These are phyloP conservation scores for Semnopithecus entellus DNA, from an alignment of 2,113 vertebrate genomes.

Conservation along the genomic window DNA sequence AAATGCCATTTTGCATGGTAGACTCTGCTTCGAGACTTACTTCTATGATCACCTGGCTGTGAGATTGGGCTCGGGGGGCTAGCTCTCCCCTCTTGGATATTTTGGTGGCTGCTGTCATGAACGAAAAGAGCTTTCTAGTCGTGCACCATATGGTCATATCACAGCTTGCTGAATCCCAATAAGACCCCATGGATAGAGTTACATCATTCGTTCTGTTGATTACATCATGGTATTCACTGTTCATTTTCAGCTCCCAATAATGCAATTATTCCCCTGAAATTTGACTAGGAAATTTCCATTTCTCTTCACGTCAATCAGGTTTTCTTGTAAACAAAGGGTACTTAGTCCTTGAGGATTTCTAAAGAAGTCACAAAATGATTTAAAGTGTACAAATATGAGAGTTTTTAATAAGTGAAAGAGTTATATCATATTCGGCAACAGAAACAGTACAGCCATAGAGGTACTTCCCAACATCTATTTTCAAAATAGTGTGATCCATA, in stretches of 20 bases:
- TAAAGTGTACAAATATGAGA: neutral
- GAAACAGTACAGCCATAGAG: neutral
- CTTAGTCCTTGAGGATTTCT: neutral
- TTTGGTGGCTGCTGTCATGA: neutral
- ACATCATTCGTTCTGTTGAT: too few species aligned
- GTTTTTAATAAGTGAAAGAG: neutral
- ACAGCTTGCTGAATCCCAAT: neutral
- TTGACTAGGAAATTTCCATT: neutral
- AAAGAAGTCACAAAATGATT: neutral
- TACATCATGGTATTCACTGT: too few species aligned
- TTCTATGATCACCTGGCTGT: too few species aligned
- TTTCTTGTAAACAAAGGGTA: neutral
- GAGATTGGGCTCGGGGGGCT: neutral
- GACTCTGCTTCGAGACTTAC: neutral
- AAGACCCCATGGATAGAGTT: neutral
- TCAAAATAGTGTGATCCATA: neutral
- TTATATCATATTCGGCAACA: neutral
- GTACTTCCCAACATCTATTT: neutral
- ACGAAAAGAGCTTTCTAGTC: neutral
- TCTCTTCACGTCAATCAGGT: neutral
- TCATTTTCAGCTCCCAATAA: neutral
- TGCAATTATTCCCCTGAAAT: neutral
- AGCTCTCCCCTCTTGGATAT: neutral
- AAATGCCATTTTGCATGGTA: neutral
- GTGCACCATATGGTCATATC: fast-evolving